Conservation (phyloP, 2,797 vertebrate species). For the Gobionotothen gibberifrons region DNA sequence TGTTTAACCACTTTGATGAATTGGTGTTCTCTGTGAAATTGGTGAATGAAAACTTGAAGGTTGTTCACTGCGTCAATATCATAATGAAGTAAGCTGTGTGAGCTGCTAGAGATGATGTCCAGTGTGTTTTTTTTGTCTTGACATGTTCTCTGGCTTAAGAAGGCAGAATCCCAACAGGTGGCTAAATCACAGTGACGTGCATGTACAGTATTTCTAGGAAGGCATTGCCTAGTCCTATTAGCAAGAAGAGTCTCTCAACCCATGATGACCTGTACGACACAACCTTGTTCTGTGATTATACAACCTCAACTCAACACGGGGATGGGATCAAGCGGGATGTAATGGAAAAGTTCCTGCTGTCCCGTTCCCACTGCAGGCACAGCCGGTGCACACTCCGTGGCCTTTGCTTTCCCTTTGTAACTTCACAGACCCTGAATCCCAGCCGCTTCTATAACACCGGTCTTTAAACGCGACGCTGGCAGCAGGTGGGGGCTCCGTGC, state of each 20-base stretch:
- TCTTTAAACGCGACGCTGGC: conserved; percentile 64
- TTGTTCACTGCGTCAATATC: neutral
- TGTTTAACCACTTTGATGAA: too few species aligned
- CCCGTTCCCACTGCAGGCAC: conserved; percentile 34
- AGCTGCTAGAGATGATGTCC: conserved; percentile 9
- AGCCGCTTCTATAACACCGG: conserved; percentile 64
- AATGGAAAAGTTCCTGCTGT: conserved; percentile 66
- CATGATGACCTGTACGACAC: conserved; percentile 28
- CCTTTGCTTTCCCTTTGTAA: conserved; percentile 43
- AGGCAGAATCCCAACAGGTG: conserved; percentile 62
- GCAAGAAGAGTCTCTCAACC: conserved; percentile 26
- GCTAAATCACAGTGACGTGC: conserved; percentile 52
- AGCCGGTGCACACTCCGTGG: neutral
- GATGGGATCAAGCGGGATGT: conserved; percentile 38
- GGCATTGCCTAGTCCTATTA: conserved; percentile 38
- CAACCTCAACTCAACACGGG: conserved; percentile 22
- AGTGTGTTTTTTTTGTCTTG: conserved; percentile 10
- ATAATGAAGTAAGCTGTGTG: neutral
- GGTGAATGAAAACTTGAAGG: neutral
- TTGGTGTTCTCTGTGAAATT: neutral
- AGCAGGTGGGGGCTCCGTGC: conserved; percentile 75
- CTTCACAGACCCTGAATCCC: conserved; percentile 56
- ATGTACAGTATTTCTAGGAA: conserved; percentile 58
- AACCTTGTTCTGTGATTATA: conserved; percentile 66
- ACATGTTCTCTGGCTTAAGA: conserved; percentile 20